Evolutionary conservation across 2,113 vertebrate genomes (phyloP).

Genomic region (Cyprinus carpio): DNA sequence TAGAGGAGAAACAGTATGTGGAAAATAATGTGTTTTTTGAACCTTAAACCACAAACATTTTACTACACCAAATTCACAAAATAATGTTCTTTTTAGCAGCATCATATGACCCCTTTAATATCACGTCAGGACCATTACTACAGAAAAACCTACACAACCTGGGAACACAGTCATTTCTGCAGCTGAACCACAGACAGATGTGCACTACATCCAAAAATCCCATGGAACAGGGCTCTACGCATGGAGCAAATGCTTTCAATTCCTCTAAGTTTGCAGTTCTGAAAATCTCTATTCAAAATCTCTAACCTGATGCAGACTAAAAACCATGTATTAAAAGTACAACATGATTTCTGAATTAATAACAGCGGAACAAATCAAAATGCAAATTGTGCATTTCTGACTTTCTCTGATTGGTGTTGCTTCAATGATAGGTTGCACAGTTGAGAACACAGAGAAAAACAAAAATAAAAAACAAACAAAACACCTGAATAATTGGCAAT

Average conservation of each 20-base stretch:
- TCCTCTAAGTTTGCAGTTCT: background rate
- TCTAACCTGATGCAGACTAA: background rate
- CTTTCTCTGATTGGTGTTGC: background rate
- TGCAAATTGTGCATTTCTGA: background rate
- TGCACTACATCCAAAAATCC: slow-evolving; percentile 3
- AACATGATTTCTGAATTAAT: background rate
- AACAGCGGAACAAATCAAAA: background rate
- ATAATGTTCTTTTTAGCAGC: too few relatives aligned
- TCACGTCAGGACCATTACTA: background rate
- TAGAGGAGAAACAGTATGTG: too few relatives aligned
- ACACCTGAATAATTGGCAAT: background rate
- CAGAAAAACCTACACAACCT: background rate
- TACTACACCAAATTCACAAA: too few relatives aligned
- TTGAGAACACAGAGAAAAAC: background rate
- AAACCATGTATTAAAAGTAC: background rate
- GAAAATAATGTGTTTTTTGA: too few relatives aligned
- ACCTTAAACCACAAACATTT: too few relatives aligned
- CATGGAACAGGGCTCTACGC: background rate
- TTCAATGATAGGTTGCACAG: background rate
- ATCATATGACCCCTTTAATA: too few relatives aligned
- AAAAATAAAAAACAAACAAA: background rate
- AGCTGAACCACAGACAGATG: background rate
- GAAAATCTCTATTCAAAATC: background rate
- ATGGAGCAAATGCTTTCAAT: background rate
- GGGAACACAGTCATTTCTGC: background rate